Evolutionary conservation across 2,888 invertebrate genomes (phyloP), one percentile per base, ranked within the genome.

Genomic region (Meteorus cinctellus): DNA sequence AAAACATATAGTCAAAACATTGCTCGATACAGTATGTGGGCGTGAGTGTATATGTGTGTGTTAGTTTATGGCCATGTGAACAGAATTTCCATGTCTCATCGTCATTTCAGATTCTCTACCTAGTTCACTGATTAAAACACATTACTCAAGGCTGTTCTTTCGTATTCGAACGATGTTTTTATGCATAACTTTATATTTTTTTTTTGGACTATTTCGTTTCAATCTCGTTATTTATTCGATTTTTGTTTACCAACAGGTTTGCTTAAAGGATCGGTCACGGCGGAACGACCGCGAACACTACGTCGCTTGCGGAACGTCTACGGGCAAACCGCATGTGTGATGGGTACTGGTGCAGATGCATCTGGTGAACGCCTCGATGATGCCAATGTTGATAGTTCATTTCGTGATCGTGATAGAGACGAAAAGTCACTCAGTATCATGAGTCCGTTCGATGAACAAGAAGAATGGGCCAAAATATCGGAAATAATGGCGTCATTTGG

Each of bases 401-500:
- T 86, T 79, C 83, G 86, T 27, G 88, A 88, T 76, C 86, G 86
- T 59, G 90, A 89, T 74, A 86, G 88, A 74, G 72, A 73, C 85
- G 89, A 90, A 81, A 91, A 91, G 77, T 90, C 91, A 34, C 90
- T 92, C 79, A 91, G 92, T 74, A 92, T 96, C 82, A 92, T 97
- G 83, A 96, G 96, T 87, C 96, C 97, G 2, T 97, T 97, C 90
- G 96, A 97, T 91, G 97, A 97, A 88, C 94, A 96, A 90, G 97
- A 97, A 90, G 98, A 98, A 91, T 98, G 98, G 96, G 96, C 96
- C 31, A 96, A 97, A 91, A 97, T 98, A 85, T 96, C 96, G 67
- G 97, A 97, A 90, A 98, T 98, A 85, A 96, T 98, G 95, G 97
- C 97, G 62, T 96, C 97, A 1, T 96, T 98, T 87, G 97, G 97